A percentile compares a stretch with the other conserved stretches of the same genome.
phyloP scores from a whole-genome alignment of 2,888 invertebrate species.

The Drosophila histrio region DNA sequence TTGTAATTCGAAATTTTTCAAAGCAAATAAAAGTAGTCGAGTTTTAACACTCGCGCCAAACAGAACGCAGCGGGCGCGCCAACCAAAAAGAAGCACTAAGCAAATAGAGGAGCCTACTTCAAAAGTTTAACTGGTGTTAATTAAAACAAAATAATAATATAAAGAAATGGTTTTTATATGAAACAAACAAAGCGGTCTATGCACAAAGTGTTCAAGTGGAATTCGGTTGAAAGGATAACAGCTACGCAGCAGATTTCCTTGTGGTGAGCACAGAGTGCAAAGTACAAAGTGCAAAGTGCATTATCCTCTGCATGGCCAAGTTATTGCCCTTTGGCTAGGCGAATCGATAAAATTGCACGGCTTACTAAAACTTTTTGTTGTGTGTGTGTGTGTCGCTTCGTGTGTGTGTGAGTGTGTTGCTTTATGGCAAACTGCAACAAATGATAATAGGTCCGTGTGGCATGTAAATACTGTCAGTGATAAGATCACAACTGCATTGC shows the following conservation, averaged over 20 bases:
- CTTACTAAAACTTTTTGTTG: conserved; percentile 4
- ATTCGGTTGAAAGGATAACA: background rate
- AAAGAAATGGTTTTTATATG: background rate
- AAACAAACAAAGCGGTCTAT: background rate
- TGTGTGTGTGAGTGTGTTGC: conserved; percentile 4
- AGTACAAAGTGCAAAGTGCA: conserved; percentile 75
- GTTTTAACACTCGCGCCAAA: conserved; percentile 78
- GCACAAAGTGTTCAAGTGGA: conserved; percentile 1
- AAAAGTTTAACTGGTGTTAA: background rate
- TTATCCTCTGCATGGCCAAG: conserved; percentile 77
- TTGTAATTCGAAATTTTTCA: conserved; percentile 80
- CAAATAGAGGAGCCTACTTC: background rate
- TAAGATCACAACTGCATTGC: conserved; percentile 76
- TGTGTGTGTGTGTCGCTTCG: background rate
- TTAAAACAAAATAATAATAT: background rate
- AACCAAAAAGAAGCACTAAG: background rate
- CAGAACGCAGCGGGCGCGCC: conserved; percentile 56
- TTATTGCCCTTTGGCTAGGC: conserved; percentile 79
- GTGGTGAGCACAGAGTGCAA: conserved; percentile 15
- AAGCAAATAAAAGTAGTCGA: conserved; percentile 80
- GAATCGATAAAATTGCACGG: conserved; percentile 80
- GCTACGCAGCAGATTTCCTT: conserved; percentile 17
- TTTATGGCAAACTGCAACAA: conserved; percentile 72
- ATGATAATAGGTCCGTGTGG: conserved; percentile 56
- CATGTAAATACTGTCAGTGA: conserved; percentile 42